Base-by-base conservation (phyloP, 2,888 invertebrate genomes). In the Ormyrus pomaceus region DNA sequence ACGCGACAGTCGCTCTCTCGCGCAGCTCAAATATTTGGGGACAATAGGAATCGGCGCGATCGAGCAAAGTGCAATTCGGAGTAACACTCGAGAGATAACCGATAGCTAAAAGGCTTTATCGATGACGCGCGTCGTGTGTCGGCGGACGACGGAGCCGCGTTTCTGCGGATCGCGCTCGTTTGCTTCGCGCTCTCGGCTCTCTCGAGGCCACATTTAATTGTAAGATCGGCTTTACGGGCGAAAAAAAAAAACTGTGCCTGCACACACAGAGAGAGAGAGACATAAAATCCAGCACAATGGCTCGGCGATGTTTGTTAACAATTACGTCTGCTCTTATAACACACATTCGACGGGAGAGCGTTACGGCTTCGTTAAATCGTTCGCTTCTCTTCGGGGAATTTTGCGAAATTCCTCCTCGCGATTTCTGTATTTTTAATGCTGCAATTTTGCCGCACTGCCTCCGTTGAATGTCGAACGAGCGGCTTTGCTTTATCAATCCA, bases 141-240 rank as follows among this genome's bases (percentile, higher is more conserved):
- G 51, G 50, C 69, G 64, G 45, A 53, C 59, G 34, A 34, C 34
- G 34, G 2, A 2, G 34, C 34, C 34, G 34, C 34, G 66, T 72
- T 72, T 66, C 66, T 73, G 55, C 72, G 61, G 78, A 59, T 72
- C 66, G 34, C 34, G n/a, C n/a, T 34, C 34, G 2, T 34, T 34
- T 3, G 34, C 53, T 51, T 78, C 48, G 53, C 61, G 64, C 62
- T 7, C 51, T 10, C 51, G n/a, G 45, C 10, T 66, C 34, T 34
- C 34, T 34, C 72, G 78, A 78, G 78, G 78, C 78, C 78, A 48
- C 19, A 70, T 74, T 74, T 58, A 74, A 79, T 79, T 79, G 75
- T 74, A 79, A 79, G 70, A 79, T 70, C 79, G 34, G 34, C 45
- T 79, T 77, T 65, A 46, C 68, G 34, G 59, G 59, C 53, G 2